phyloP scores from a whole-genome alignment of 2,113 vertebrate genomes.

The Macquaria australasica region DNA sequence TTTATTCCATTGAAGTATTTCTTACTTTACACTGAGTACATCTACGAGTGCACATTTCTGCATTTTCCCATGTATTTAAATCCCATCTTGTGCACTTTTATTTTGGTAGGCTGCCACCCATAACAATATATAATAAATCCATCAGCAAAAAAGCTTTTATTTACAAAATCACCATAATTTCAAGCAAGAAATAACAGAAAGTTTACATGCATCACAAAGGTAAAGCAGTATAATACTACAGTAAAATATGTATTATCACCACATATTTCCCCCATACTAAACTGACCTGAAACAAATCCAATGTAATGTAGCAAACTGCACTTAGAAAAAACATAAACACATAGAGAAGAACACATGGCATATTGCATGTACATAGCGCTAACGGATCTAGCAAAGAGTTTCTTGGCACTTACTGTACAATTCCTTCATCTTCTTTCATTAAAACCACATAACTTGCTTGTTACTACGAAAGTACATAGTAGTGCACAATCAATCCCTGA shows the following conservation, averaged over 20 bases:
- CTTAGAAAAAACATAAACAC: neutral
- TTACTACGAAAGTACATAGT: neutral
- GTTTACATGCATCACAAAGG: neutral
- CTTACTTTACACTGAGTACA: neutral
- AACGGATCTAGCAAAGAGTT: neutral
- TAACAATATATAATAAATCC: neutral
- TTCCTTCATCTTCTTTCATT: slow-evolving; percentile 37
- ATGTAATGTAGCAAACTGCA: neutral
- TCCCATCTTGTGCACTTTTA: neutral
- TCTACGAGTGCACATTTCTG: neutral
- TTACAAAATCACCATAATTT: neutral
- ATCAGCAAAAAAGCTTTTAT: neutral
- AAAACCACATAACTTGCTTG: neutral
- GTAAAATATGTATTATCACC: neutral
- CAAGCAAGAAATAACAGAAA: neutral
- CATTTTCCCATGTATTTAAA: no score
- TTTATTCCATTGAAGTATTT: neutral
- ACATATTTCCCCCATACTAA: neutral
- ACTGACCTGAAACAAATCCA: neutral
- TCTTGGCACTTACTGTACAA: slow-evolving; percentile 45
- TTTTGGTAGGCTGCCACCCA: neutral
- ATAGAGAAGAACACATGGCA: neutral
- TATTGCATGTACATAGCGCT: neutral
- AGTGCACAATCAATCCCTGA: neutral
- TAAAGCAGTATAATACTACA: neutral